Evolutionary conservation across 2,888 invertebrate species (phyloP).

Genomic region (Tromatobia lineatoria): DNA sequence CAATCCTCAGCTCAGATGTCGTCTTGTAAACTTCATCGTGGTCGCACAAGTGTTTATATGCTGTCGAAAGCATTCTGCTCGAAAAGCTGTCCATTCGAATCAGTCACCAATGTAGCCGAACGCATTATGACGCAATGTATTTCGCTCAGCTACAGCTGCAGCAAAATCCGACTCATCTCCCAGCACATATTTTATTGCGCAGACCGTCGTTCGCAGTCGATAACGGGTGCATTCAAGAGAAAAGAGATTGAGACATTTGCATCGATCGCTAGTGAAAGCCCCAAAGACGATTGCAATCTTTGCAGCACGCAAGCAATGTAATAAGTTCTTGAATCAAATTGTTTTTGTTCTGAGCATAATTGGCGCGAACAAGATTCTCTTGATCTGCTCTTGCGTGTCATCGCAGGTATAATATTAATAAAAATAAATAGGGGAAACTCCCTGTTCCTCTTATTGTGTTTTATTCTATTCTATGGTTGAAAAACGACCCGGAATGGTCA

Average conservation of each 20-base stretch:
- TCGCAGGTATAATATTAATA: constrained; percentile 54
- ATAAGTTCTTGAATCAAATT: constrained; percentile 34
- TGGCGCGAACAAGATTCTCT: constrained; percentile 39
- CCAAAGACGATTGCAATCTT: constrained; percentile 16
- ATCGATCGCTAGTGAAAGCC: constrained; percentile 43
- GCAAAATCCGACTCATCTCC: constrained; percentile 62
- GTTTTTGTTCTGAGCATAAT: constrained; percentile 58
- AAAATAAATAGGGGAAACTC: constrained; percentile 32
- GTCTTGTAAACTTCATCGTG: not conserved
- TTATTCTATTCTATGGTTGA: constrained; percentile 3
- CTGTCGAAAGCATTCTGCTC: constrained; percentile 72
- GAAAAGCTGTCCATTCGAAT: constrained; percentile 72
- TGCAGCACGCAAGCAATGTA: not conserved
- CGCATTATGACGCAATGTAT: constrained; percentile 60
- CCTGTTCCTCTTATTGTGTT: not conserved
- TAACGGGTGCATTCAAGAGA: constrained; percentile 40
- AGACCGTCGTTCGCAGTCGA: constrained; percentile 4
- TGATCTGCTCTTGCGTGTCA: constrained; percentile 48
- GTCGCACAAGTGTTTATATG: not conserved
- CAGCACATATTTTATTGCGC: constrained; percentile 45
- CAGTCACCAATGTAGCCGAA: constrained; percentile 64
- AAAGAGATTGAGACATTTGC: constrained; percentile 67
- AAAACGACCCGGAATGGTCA: constrained; percentile 55
- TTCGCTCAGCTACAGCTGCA: not conserved
- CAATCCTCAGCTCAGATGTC: not conserved